Conservation (phyloP, 2,113 vertebrate genomes). For the Gobius niger region DNA sequence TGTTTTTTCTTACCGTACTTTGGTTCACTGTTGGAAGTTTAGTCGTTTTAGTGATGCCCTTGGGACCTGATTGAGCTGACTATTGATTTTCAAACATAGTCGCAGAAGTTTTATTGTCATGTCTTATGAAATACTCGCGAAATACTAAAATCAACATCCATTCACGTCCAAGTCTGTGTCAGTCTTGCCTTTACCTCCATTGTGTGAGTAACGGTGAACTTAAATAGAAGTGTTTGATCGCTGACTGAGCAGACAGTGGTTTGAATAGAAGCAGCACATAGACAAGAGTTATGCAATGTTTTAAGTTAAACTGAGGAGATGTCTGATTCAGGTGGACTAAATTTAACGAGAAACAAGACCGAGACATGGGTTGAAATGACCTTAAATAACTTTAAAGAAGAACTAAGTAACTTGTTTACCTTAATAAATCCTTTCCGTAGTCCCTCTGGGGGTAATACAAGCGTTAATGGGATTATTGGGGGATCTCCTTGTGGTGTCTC, state of each 20-base stretch:
- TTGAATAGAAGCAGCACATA: constrained; percentile 4
- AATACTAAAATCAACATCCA: too few relatives aligned
- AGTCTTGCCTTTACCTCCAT: not conserved
- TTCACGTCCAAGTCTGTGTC: not conserved
- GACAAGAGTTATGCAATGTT: constrained; percentile 11
- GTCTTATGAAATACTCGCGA: too few relatives aligned
- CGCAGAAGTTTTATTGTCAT: too few relatives aligned
- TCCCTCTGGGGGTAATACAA: too few relatives aligned
- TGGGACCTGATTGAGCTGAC: too few relatives aligned
- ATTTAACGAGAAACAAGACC: not conserved
- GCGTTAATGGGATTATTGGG: too few relatives aligned
- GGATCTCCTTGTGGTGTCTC: too few relatives aligned
- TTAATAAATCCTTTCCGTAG: too few relatives aligned
- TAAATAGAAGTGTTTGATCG: constrained; percentile 5
- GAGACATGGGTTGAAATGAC: not conserved
- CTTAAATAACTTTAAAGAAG: too few relatives aligned
- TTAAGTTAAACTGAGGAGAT: not conserved
- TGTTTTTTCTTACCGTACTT: not conserved
- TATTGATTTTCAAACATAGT: too few relatives aligned
- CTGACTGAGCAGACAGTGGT: constrained; percentile 9
- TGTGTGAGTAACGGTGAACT: not conserved
- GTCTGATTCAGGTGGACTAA: constrained; percentile 7
- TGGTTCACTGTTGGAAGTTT: not conserved
- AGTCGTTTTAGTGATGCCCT: too few relatives aligned
- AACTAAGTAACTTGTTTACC: too few relatives aligned